Evolutionary conservation across 2,888 invertebrate species (phyloP).

Genomic region (Ophion ellenae): DNA sequence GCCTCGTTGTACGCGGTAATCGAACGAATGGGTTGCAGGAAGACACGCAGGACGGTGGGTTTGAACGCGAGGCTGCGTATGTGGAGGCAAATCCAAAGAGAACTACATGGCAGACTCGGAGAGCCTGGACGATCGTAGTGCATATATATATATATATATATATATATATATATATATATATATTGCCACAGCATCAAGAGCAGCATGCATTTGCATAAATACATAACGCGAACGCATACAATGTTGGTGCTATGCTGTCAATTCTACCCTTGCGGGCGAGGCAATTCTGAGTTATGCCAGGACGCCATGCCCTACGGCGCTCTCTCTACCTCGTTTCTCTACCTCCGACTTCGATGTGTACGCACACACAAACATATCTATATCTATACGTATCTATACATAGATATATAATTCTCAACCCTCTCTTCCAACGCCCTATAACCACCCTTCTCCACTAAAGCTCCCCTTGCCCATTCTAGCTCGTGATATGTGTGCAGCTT

Average conservation of each 20-base stretch:
- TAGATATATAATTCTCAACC: slow-evolving; percentile 43
- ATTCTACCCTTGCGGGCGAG: slow-evolving; percentile 82
- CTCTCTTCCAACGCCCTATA: slow-evolving; percentile 31
- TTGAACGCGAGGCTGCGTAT: slow-evolving; percentile 9
- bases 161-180: background rate
- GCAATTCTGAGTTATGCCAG: slow-evolving; percentile 83
- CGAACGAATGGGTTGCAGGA: slow-evolving; percentile 54
- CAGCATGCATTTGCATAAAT: slow-evolving; percentile 83
- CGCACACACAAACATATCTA: slow-evolving; percentile 38
- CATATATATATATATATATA: too few species aligned
- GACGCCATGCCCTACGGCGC: slow-evolving; percentile 79
- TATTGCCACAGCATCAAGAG: slow-evolving; percentile 62
- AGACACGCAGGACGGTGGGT: slow-evolving; percentile 3
- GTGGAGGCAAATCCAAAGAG: slow-evolving; percentile 54
- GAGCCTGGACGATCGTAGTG: slow-evolving; percentile 2
- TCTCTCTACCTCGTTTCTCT: slow-evolving; percentile 62
- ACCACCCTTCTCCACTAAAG: slow-evolving; percentile 32
- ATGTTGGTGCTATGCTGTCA: slow-evolving; percentile 84
- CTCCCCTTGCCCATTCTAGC: slow-evolving; percentile 47
- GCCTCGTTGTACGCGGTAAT: background rate
- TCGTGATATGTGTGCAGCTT: slow-evolving; percentile 47
- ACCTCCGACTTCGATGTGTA: slow-evolving; percentile 62
- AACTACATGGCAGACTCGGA: slow-evolving; percentile 54
- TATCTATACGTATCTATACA: slow-evolving; percentile 22
- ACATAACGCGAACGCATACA: slow-evolving; percentile 84